phyloP scores from a whole-genome alignment of 64 coral and sea anemone species.

The Actinia tenebrosa region DNA sequence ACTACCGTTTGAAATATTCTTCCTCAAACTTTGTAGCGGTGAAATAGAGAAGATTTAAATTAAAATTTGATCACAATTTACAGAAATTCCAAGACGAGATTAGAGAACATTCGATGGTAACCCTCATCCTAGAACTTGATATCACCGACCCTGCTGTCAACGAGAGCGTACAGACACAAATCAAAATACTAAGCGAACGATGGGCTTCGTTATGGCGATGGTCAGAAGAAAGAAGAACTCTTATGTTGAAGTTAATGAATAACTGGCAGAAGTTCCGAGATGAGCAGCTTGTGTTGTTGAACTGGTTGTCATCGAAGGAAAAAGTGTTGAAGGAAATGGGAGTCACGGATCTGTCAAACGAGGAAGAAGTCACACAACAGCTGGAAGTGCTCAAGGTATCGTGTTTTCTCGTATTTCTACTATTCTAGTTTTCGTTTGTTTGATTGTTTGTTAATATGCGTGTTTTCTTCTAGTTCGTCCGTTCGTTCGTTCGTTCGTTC shows the following conservation, averaged over 20 bases:
- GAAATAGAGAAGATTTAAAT: not conserved
- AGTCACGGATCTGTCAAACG: constrained; percentile 67
- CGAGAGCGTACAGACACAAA: constrained; percentile 48
- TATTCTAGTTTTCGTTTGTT: no score
- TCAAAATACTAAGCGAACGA: constrained; percentile 53
- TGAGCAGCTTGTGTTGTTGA: constrained; percentile 73
- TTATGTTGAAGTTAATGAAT: constrained; percentile 36
- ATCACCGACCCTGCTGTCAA: constrained; percentile 66
- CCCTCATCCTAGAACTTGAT: constrained; percentile 56
- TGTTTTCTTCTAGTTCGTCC: no score
- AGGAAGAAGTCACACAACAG: constrained; percentile 54
- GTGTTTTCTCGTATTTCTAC: no score
- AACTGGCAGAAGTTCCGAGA: constrained; percentile 92
- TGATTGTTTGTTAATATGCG: constrained; percentile 43
- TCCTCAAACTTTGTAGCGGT: no score
- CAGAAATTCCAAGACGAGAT: constrained; percentile 76
- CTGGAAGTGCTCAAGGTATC: constrained; percentile 54
- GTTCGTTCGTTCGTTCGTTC: not conserved
- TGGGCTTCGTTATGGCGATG: constrained; percentile 75
- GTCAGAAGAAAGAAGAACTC: constrained; percentile 55
- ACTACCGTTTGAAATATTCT: no score
- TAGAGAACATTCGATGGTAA: constrained; percentile 60
- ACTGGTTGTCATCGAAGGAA: constrained; percentile 76
- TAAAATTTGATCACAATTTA: not conserved
- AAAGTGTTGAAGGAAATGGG: constrained; percentile 64